Evolutionary conservation across 2,888 invertebrate species (phyloP), one percentile per base, ranked within the genome.

Genomic region (Perizoma flavofasciatum): DNA sequence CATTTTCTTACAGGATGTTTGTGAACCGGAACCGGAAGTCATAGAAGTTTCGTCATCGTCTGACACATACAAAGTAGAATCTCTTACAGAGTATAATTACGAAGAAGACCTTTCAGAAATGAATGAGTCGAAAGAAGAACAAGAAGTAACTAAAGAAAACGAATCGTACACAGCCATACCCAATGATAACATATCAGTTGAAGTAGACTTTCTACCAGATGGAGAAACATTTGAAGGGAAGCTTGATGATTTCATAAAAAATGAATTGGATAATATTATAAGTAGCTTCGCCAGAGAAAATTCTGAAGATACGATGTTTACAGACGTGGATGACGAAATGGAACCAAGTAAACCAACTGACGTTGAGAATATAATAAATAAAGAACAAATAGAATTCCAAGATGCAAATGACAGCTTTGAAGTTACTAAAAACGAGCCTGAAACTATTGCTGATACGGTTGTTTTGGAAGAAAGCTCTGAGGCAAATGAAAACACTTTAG

Each of bases 261-360:
- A 68, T 41, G 71, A 75, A 66, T 61, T 73, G 11, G 22, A 48
- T 55, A 54, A 60, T 47, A 63, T 75, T 47, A 56, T 75, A 54
- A 53, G 62, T 54, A 57, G 54, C 11, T 53, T 32, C 10, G 52
- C 57, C 40, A 7, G 50, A 53, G 40, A 51, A 39, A 41, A 32
- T 41, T 32, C 55, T 45, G 45, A 51, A 55, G 49, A 41, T 37
- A 49, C 49, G 35, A 47, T 9, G 40, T 39, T 60, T 32, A 33
- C 6, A 11, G 48, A 55, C 5, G 43, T 48, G n/a, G 55, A 52
- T 33, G 43, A 49, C 22, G 22, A 48, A 45, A 39, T n/a, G 8
- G 9, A n/a, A 55, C 51, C 55, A 50, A 32, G 40, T 50, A 43
- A 40, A 33, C 22, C 9, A 10, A 7, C 44, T 44, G 33, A 48